Conservation (phyloP, 2,113 vertebrate species). For the Todiramphus chloris region DNA sequence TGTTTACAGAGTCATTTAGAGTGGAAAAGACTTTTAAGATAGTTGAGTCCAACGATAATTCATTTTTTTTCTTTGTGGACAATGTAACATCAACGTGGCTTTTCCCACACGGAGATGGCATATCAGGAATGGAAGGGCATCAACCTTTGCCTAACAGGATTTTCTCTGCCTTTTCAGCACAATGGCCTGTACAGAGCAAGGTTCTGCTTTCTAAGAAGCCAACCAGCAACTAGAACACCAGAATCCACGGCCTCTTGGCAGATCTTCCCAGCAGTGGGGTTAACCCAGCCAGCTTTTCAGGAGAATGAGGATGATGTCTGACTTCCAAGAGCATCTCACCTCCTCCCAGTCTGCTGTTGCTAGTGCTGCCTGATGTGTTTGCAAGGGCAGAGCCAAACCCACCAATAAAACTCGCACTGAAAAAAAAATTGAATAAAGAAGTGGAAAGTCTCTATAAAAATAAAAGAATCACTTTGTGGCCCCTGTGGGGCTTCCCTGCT, state of each 20-base stretch:
- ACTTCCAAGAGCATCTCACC: neutral
- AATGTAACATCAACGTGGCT: no score
- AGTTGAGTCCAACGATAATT: neutral
- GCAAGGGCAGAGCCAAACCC: slow-evolving; percentile 5
- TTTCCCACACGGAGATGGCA: neutral
- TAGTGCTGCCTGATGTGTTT: neutral
- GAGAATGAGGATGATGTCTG: neutral
- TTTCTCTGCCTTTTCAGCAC: neutral
- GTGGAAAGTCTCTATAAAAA: neutral
- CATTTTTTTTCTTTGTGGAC: neutral
- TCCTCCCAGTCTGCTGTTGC: neutral
- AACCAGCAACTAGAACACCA: neutral
- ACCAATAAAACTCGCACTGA: slow-evolving; percentile 12
- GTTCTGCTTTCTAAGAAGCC: neutral
- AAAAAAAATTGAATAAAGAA: neutral
- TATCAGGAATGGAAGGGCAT: neutral
- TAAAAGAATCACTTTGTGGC: neutral
- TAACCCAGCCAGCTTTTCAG: neutral
- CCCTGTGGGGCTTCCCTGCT: neutral
- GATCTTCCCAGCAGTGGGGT: neutral
- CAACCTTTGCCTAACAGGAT: neutral
- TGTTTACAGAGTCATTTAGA: neutral
- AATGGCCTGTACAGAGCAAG: accelerated
- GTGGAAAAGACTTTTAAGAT: neutral
- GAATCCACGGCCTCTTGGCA: neutral